Base-by-base conservation (phyloP, 2,888 invertebrate species). In the Stenichneumon culpator region DNA sequence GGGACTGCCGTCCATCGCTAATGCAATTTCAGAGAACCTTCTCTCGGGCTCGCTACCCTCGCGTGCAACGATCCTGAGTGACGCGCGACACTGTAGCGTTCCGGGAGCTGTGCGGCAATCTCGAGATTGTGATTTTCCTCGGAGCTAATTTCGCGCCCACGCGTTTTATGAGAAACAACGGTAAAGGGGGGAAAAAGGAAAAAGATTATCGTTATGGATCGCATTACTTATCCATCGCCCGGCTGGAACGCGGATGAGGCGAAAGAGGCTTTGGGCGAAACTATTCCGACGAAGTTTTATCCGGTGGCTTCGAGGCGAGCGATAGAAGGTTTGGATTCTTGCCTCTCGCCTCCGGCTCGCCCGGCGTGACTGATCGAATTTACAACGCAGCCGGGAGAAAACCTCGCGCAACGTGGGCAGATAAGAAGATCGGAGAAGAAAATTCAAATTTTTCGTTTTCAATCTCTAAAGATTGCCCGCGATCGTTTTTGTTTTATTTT, bases 1-100 rank as follows among this genome's bases (percentile, higher is more conserved):
- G 65, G 25, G 79, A 73, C 72, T 80, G 14, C 52, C 44, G 72
- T 74, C 50, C 74, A 74, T 74, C 74, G 74, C 14, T 80, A 80
- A 73, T 80, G 72, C 67, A 73, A 80, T 79, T 72, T 80, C 79
- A 19, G 65, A 44, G 73, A 73, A 65, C 25, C 54, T 54, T 47
- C 22, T 47, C 22, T n/a, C 63, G 36, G 36, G 50, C 50, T 39
- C 39, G 19, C 54, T 6, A 74, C 19, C 32, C 65, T 44, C 50
- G 65, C 65, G 79, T 52, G 36, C 65, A 65, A 25, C 70, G 65
- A 67, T 72, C 65, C 52, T 72, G 65, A 79, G 72, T 65, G 72
- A 72, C 69, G 79, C 47, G 63, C 47, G 47, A 50, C 74, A 63
- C 60, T 22, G 54, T 44, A 22, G 28, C 14, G 19, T 32, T 74